These are phyloP conservation scores for Cryptus viduatorius DNA, from an alignment of 2,888 invertebrate genomes.

Conservation along the genomic window DNA sequence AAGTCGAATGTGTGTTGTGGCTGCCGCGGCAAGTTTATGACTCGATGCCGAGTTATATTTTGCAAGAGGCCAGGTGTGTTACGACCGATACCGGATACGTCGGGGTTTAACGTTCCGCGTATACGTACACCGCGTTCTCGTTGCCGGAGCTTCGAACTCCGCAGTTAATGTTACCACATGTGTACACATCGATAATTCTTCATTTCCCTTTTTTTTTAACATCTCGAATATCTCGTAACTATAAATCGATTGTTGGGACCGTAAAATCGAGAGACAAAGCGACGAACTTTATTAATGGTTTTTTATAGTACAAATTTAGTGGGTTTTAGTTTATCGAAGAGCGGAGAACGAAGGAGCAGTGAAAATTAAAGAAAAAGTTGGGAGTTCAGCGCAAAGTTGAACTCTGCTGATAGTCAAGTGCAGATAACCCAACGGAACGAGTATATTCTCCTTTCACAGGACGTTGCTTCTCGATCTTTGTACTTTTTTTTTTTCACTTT, in stretches of 20 bases:
- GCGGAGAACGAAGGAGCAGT: not conserved
- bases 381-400: slow-evolving; percentile 60
- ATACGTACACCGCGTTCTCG: not conserved
- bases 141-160: not conserved
- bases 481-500: slow-evolving; percentile 23
- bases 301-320: not conserved
- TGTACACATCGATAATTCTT: slow-evolving; percentile 3
- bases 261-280: not conserved
- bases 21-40: slow-evolving; percentile 41
- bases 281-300: not conserved
- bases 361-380: slow-evolving; percentile 15
- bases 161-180: slow-evolving; percentile 11
- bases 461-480: slow-evolving; percentile 38
- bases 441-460: slow-evolving; percentile 13
- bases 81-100: slow-evolving; percentile 59
- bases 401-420: slow-evolving; percentile 51
- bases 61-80: slow-evolving; percentile 59
- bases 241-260: not conserved
- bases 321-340: not conserved
- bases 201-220: not conserved
- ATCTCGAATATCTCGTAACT: not conserved
- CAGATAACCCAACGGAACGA: slow-evolving; percentile 50
- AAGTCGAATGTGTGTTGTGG: slow-evolving; percentile 15
- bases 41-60: slow-evolving; percentile 48
- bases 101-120: slow-evolving; percentile 31